Base-by-base conservation (phyloP, 2,113 vertebrate genomes). In the Perca schrenkii region DNA sequence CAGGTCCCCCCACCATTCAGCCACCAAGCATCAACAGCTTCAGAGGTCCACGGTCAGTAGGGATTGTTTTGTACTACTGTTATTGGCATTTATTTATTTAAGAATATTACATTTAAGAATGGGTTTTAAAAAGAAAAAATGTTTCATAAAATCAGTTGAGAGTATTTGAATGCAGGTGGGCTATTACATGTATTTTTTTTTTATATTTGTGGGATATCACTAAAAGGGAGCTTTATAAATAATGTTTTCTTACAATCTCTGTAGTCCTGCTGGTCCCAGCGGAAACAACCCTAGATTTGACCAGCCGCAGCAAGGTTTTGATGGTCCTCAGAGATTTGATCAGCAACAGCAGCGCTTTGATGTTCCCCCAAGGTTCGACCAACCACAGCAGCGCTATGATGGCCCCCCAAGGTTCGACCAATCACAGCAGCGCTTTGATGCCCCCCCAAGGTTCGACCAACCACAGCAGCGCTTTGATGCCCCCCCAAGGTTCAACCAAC, bases 41-140 rank as follows among this genome's bases (percentile, higher is more conserved):
- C 31, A 94, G 95, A 92, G 95, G 94, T 36, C 94, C 96, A 93
- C 94, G 96, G 98, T 99, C 94, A 92, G 91, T 85, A 52, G 13
- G 12, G 1, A 14, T 36, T 72, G 5, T 73, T 80, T 54, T 40
- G 0, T 83, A 17, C 5, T 46, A 43, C 4, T 71, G 15, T 43
- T 4, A n/a, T 67, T 56, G 0, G 3, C 31, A 0, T 53, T 65
- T 57, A 40, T 65, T 66, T 16, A 11, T 25, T 56, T 52, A 17
- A 68, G 31, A 3, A 43, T 34, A 6, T 34, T 34, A 34, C 6
- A 4, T 16, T 47, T 46, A 2, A 57, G 10, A 58, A 47, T 21
- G 4, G 14, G 12, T 57, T 25, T 71, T 25, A 2, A 12, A 31
- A 73, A 73, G 25, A 7, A 62, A 62, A 64, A 43, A 53, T 25